Conservation (phyloP, 2,888 invertebrate species). For the Nipponacmea schrenckii region DNA sequence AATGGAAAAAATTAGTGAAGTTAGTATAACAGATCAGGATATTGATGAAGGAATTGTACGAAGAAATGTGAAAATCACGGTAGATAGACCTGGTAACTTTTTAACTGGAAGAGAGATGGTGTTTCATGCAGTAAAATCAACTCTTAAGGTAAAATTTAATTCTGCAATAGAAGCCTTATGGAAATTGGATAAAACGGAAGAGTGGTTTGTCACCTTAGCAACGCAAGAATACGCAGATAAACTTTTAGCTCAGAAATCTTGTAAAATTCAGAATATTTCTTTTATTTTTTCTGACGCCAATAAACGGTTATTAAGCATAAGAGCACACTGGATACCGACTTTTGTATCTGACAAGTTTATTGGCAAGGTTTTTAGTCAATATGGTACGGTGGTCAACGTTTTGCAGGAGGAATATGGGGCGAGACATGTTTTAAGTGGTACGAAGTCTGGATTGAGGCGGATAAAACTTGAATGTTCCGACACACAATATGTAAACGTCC, state of each 20-base stretch:
- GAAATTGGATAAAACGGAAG: background rate
- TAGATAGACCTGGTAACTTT: background rate
- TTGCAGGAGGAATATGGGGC: background rate
- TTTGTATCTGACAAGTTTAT: background rate
- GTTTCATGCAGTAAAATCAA: background rate
- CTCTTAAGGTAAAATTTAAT: background rate
- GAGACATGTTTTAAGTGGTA: background rate
- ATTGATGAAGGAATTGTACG: background rate
- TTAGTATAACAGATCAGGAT: background rate
- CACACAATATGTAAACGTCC: background rate
- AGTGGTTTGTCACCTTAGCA: background rate
- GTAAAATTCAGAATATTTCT: background rate
- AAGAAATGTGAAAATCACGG: background rate
- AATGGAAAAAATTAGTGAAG: no score
- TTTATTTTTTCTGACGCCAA: background rate
- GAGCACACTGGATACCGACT: background rate
- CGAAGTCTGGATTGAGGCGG: background rate
- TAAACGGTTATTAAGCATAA: background rate
- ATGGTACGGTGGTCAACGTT: background rate
- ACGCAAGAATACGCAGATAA: background rate
- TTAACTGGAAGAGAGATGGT: background rate
- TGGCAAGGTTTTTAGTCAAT: background rate
- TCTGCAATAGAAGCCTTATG: background rate
- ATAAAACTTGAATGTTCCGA: background rate
- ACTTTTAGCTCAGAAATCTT: background rate